These are phyloP conservation scores for Acleris literana DNA, from an alignment of 2,888 invertebrate species.

Conservation along the genomic window DNA sequence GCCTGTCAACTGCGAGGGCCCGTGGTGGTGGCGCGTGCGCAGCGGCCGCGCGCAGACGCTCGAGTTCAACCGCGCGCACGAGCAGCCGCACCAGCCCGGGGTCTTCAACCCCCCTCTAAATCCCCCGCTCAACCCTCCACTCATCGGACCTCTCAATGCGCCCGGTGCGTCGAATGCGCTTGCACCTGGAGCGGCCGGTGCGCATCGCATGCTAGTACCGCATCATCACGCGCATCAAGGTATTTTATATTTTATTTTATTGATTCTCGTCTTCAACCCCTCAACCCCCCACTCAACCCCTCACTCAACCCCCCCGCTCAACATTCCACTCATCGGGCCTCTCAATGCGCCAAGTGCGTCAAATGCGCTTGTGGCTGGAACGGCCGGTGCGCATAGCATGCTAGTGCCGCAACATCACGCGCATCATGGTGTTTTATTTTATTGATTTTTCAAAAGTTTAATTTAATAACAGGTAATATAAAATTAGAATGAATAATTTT, in stretches of 20 bases:
- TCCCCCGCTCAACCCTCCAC: neutral
- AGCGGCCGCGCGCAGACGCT: conserved; percentile 60
- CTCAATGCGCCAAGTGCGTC: no score
- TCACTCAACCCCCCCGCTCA: no score
- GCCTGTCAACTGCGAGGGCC: conserved; percentile 41
- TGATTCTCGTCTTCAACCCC: no score
- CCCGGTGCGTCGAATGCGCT: neutral
- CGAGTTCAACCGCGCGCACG: conserved; percentile 58
- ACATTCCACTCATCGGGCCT: no score
- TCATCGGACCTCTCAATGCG: conserved; percentile 42
- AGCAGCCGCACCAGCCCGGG: neutral
- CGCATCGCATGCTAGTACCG: neutral
- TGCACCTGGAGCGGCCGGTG: neutral
- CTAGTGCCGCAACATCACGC: no score
- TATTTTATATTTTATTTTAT: neutral
- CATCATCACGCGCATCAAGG: conserved; percentile 1
- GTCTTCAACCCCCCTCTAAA: conserved; percentile 46
- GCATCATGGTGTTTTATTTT: no score
- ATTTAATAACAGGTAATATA: no score
- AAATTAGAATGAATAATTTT: no score
- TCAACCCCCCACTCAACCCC: no score
- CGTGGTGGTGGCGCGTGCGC: conserved; percentile 41
- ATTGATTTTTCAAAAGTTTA: no score
- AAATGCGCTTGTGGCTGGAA: no score
- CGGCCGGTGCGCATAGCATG: no score